Base-by-base conservation (phyloP, 1,140 invertebrate genomes). In the Drosophila grimshawi region DNA sequence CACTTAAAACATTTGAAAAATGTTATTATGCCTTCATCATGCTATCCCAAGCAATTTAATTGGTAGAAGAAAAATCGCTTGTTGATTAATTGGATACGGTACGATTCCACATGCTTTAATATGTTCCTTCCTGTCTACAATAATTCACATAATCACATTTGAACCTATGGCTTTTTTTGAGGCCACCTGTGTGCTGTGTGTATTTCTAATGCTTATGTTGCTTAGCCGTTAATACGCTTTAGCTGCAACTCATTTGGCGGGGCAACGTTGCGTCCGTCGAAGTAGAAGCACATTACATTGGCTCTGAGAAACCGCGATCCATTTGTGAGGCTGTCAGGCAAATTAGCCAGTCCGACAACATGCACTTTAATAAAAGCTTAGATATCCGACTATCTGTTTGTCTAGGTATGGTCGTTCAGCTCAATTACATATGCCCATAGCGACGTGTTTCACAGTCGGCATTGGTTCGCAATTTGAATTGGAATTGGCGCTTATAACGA, bases 401-500 rank as follows among this genome's bases (percentile, higher is more conserved):
- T 41, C 49, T 27, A 59, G 48, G 60, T 33, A 59, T 65, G 71
- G 78, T 83, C 64, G 63, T 62, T 49, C 33, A 64, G 53, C 76
- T 80, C 72, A 80, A 86, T 86, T 86, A 86, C 85, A 75, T 80
- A 55, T 60, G 65, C 69, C 39, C 33, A 43, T 6, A 45, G 75
- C 69, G 35, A 33, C 32, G 46, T 33, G 19, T 11, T 39, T n/a
- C 33, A 30, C 37, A 46, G 51, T 33, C 4, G 57, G 5, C 4
- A 32, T 27, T 39, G 46, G 52, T 52, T 63, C 33, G 45, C 37
- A 48, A 59, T 57, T 65, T 32, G 41, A 7, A 48, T 39, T 33
- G 49, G 49, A 68, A 61, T 65, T 56, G 41, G 52, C 49, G 73
- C 37, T 49, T 59, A 75, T 80, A 66, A 81, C 46, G 66, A 46